Percentiles rank a stretch among this genome's conserved stretches.
phyloP scores from a whole-genome alignment of 1,140 invertebrate species.

The Heliconius congener region DNA sequence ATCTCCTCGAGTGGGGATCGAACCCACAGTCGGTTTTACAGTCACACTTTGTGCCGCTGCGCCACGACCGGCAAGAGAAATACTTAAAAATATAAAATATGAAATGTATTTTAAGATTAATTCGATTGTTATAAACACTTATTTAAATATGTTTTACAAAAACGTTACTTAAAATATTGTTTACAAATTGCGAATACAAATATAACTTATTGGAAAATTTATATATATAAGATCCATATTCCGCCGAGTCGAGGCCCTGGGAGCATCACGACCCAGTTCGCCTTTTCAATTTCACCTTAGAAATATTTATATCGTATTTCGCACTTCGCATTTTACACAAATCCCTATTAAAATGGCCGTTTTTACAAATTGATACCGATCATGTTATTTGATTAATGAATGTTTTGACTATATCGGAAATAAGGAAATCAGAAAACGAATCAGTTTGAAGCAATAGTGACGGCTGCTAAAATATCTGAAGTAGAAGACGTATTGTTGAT shows the following conservation, averaged over 20 bases:
- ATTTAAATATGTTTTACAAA: background rate
- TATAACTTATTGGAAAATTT: background rate
- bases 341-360: constrained; percentile 8
- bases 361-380: constrained; percentile 13
- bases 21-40: too few species aligned
- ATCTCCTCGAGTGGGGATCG: too few species aligned
- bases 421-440: too few species aligned
- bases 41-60: too few species aligned
- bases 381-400: background rate
- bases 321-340: constrained; percentile 16
- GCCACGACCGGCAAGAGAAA: too few species aligned
- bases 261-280: constrained; percentile 20
- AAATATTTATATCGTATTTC: constrained; percentile 20
- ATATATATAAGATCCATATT: constrained; percentile 9
- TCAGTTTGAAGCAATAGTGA: too few species aligned
- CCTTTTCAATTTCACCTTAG: constrained; percentile 21
- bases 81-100: too few species aligned
- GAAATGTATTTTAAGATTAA: too few species aligned
- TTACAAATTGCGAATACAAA: background rate
- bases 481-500: too few species aligned
- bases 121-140: too few species aligned
- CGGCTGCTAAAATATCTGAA: too few species aligned
- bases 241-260: constrained; percentile 6
- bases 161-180: background rate
- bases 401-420: background rate